phyloP scores from a whole-genome alignment of 2,888 invertebrate species.

The Emmelina monodactyla region DNA sequence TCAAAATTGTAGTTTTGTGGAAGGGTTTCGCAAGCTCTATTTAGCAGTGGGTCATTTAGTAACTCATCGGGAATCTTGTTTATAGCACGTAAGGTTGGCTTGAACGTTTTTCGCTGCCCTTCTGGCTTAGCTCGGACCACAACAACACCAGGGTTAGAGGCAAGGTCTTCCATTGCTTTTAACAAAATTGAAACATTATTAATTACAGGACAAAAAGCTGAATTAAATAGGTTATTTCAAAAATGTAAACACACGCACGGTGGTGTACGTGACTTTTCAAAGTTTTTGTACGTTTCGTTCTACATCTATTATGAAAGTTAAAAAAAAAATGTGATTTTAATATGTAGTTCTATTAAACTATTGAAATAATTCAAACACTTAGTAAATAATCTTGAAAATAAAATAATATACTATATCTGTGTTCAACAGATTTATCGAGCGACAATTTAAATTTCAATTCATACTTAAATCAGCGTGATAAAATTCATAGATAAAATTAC shows the following conservation, averaged over 20 bases:
- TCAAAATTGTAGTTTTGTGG: conserved; percentile 98
- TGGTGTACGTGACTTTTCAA: conserved; percentile 60
- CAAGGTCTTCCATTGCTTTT: conserved; percentile 39
- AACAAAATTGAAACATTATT: conserved; percentile 2
- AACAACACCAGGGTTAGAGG: conserved; percentile 51
- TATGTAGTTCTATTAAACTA: too few relatives aligned
- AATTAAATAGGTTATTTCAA: conserved; percentile 12
- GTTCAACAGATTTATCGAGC: too few relatives aligned
- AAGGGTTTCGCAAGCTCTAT: conserved; percentile 75
- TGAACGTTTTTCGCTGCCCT: conserved; percentile 77
- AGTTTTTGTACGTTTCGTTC: neutral
- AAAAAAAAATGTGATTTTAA: neutral
- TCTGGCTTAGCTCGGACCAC: conserved; percentile 80
- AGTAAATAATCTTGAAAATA: too few relatives aligned
- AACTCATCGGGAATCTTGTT: conserved; percentile 85
- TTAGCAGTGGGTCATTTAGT: conserved; percentile 75
- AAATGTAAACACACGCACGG: conserved; percentile 43
- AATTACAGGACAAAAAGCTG: neutral
- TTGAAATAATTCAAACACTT: too few relatives aligned
- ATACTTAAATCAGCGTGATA: too few relatives aligned
- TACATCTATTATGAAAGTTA: neutral
- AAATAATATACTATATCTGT: too few relatives aligned
- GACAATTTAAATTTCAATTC: too few relatives aligned
- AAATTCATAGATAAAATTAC: too few relatives aligned
- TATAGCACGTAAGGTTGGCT: conserved; percentile 71